A percentile compares a stretch with the other conserved stretches of the same genome.
Conservation (phyloP, 2,113 vertebrate species). For the Rhabdornis inornatus region DNA sequence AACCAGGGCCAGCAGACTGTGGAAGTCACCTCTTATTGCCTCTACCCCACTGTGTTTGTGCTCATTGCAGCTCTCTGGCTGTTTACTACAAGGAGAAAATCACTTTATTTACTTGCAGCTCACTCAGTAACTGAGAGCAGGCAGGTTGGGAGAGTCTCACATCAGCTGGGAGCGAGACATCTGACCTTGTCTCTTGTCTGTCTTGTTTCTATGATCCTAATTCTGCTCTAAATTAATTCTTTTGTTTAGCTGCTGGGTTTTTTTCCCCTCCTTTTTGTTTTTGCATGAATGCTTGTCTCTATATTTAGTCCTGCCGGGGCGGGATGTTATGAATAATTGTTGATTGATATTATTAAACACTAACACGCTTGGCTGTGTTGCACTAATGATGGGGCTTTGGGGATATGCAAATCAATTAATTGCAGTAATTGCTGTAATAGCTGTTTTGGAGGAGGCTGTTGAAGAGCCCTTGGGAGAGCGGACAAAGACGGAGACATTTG, state of each 20-base stretch:
- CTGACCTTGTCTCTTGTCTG: constrained; percentile 24
- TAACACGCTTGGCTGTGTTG: constrained; percentile 57
- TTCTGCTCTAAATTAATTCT: constrained; percentile 52
- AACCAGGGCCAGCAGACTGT: not conserved
- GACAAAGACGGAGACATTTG: not conserved
- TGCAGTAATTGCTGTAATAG: constrained; percentile 39
- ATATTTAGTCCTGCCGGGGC: constrained; percentile 36
- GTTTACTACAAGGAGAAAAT: not conserved
- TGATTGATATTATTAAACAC: constrained; percentile 57
- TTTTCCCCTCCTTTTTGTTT: constrained; percentile 7
- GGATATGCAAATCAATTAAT: constrained; percentile 66
- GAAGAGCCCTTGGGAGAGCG: not conserved
- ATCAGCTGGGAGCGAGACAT: not conserved
- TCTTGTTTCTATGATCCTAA: constrained; percentile 21
- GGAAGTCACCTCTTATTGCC: not conserved
- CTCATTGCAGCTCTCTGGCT: not conserved
- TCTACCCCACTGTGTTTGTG: not conserved
- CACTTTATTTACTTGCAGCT: not conserved
- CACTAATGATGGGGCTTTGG: constrained; percentile 56
- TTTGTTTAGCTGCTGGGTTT: constrained; percentile 36
- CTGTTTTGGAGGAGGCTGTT: constrained; percentile 28
- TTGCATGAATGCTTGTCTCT: constrained; percentile 36
- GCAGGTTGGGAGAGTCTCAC: not conserved
- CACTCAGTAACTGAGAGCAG: not conserved
- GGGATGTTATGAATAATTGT: constrained; percentile 56